phyloP scores from a whole-genome alignment of 2,113 vertebrate species.

The Pan paniscus region DNA sequence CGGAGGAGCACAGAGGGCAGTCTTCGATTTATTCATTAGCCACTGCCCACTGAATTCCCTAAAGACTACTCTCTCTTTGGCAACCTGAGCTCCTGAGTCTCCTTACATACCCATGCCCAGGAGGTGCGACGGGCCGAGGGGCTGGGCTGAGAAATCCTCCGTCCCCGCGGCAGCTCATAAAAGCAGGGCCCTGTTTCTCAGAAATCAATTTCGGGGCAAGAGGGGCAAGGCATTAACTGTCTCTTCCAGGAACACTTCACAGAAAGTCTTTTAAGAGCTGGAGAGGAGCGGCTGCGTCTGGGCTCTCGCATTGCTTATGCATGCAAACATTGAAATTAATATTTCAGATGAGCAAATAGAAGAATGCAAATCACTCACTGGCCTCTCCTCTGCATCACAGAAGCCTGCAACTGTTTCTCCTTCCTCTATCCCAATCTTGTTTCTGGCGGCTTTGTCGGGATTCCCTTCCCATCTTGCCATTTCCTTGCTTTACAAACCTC shows the following conservation, averaged over 20 bases:
- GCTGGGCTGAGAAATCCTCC: not conserved
- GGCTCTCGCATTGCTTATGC: constrained; percentile 44
- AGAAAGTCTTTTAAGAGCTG: constrained; percentile 59
- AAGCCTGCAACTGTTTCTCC: not conserved
- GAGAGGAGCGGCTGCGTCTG: not conserved
- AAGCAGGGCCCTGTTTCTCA: constrained; percentile 13
- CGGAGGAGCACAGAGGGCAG: not conserved
- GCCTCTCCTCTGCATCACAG: not conserved
- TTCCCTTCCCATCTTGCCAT: not conserved
- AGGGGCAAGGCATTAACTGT: constrained; percentile 41
- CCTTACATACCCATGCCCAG: not conserved
- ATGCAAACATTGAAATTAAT: constrained; percentile 32
- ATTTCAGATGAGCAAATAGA: constrained; percentile 26
- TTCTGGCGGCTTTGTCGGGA: too few relatives aligned
- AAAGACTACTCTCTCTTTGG: not conserved
- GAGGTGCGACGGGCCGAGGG: not conserved
- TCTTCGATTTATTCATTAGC: not conserved
- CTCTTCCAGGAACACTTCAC: constrained; percentile 64
- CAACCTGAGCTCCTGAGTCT: not conserved
- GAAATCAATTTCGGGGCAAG: constrained; percentile 48
- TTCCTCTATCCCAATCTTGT: not conserved
- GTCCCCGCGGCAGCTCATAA: not conserved
- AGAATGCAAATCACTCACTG: not conserved
- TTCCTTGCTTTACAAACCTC: not conserved
- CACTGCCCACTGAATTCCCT: not conserved